These are phyloP conservation scores for Sarcophaga peregrina DNA, from an alignment of 1,140 invertebrate species.

Conservation along the genomic window DNA sequence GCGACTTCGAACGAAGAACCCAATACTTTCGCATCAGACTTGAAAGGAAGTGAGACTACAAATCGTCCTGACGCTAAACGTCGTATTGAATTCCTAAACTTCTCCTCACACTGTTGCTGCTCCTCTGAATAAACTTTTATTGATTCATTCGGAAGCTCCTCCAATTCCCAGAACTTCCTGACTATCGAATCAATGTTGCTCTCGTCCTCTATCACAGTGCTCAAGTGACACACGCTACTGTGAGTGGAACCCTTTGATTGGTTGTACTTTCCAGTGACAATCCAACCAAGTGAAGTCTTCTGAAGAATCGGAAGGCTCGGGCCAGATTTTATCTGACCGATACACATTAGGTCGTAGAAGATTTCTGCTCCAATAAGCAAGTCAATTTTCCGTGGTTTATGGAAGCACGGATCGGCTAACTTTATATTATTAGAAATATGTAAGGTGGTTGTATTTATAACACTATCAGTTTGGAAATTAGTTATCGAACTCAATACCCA, in stretches of 20 bases:
- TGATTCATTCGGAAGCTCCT: slow-evolving; percentile 48
- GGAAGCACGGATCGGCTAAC: no score
- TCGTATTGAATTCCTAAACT: slow-evolving; percentile 26
- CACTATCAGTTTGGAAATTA: background rate
- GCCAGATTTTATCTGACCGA: background rate
- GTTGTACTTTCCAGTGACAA: slow-evolving; percentile 29
- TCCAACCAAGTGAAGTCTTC: background rate
- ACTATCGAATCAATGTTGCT: background rate
- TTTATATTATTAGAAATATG: background rate
- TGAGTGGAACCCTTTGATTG: background rate
- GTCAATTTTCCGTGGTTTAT: slow-evolving; percentile 33
- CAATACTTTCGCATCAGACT: slow-evolving; percentile 50
- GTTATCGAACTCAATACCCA: background rate
- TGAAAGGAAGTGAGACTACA: slow-evolving; percentile 50
- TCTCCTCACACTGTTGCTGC: slow-evolving; percentile 48
- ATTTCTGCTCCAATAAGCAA: slow-evolving; percentile 28
- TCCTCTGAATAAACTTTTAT: background rate
- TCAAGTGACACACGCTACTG: background rate
- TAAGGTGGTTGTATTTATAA: background rate
- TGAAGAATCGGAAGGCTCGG: background rate
- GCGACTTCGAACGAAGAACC: slow-evolving; percentile 51
- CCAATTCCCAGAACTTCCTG: slow-evolving; percentile 56
- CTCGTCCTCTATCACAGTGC: background rate
- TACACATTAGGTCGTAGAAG: background rate
- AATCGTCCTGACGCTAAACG: slow-evolving; percentile 29